Evolutionary conservation across 2,113 vertebrate genomes (phyloP).

Genomic region (Solenodon paradoxus): DNA sequence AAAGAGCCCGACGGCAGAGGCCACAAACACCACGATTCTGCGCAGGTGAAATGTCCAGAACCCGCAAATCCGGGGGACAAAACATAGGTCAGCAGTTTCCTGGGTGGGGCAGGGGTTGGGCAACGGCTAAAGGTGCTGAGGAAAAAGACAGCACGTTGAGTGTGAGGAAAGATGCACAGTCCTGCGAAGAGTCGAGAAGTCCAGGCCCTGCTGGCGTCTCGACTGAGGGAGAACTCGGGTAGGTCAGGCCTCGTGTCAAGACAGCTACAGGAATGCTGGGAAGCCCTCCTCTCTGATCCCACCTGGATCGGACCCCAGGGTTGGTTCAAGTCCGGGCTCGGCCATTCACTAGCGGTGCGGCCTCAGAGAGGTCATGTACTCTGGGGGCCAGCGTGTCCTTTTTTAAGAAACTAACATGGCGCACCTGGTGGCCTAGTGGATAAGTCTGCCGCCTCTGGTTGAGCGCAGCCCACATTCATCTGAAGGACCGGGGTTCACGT

Average conservation of each 20-base stretch:
- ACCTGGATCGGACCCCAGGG: no score
- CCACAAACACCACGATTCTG: not conserved
- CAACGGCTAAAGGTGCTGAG: not conserved
- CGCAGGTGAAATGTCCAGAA: not conserved
- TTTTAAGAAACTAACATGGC: no score
- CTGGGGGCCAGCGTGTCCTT: not conserved
- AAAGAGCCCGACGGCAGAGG: not conserved
- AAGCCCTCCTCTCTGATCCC: no score
- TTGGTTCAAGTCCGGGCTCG: not conserved
- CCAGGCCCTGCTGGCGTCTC: fast-evolving
- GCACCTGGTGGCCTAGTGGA: no score
- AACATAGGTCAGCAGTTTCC: not conserved
- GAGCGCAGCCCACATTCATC: no score
- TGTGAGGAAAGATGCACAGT: not conserved
- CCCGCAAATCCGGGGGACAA: not conserved
- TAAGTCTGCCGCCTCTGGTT: no score
- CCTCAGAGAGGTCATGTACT: not conserved
- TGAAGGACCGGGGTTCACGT: no score
- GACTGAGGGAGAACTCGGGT: not conserved
- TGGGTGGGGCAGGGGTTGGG: not conserved
- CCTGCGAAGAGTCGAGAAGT: no score
- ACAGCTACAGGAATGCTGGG: not conserved
- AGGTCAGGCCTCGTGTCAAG: not conserved
- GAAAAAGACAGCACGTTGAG: not conserved
- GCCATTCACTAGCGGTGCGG: not conserved